These are phyloP conservation scores for Neodiprion virginianus DNA, from an alignment of 1,140 invertebrate species.

Conservation along the genomic window DNA sequence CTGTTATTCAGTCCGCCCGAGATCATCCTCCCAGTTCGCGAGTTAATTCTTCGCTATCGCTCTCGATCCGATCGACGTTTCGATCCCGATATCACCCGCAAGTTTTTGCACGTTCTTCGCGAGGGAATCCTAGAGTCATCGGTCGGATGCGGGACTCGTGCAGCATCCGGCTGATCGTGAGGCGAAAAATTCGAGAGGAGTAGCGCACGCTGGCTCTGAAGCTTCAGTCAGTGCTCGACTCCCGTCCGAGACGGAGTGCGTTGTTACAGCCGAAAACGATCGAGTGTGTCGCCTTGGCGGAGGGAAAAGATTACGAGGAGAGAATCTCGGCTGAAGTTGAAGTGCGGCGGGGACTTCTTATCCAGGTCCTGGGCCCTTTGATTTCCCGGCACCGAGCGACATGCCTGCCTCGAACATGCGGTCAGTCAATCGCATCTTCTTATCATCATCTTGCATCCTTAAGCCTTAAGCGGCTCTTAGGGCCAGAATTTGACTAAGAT, in stretches of 20 bases:
- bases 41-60: too few species aligned
- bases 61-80: too few species aligned
- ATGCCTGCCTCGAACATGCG: conserved; percentile 3
- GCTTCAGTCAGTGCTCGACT: conserved; percentile 59
- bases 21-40: too few species aligned
- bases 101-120: too few species aligned
- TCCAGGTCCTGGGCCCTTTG: neutral
- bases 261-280: neutral
- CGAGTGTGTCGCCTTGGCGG: neutral
- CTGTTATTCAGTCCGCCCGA: too few species aligned
- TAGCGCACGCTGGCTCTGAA: conserved; percentile 27
- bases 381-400: neutral
- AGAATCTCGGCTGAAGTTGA: neutral
- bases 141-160: too few species aligned
- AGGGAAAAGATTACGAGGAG: neutral
- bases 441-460: too few species aligned
- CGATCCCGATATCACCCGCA: too few species aligned
- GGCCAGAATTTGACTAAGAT: too few species aligned
- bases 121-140: too few species aligned
- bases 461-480: too few species aligned
- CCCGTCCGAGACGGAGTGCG: conserved; percentile 47
- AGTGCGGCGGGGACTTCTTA: neutral
- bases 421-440: neutral
- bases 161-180: too few species aligned
- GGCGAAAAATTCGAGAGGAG: conserved; percentile 32